Evolutionary conservation across 2,797 vertebrate genomes (phyloP).

Genomic region (Lepilemur ruficaudatus): DNA sequence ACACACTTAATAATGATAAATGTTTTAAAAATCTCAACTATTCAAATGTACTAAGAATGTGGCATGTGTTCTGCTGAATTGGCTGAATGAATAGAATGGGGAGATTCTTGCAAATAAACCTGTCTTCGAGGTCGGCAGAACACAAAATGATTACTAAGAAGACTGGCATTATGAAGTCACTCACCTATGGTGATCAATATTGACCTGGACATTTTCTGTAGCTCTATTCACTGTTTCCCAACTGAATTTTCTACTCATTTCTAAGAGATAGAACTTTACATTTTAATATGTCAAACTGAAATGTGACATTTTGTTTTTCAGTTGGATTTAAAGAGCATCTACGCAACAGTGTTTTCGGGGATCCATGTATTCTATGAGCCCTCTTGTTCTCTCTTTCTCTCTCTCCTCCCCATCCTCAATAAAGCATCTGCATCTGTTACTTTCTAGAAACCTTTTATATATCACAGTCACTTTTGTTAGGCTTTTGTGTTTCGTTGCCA

Average conservation of each 20-base stretch:
- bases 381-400: too few species aligned
- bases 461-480: not conserved
- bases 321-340: constrained; percentile 16
- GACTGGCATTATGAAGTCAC: not conserved
- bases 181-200: not conserved
- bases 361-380: not conserved
- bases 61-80: not conserved
- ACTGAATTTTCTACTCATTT: not conserved
- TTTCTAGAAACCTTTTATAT: not conserved
- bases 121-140: not conserved
- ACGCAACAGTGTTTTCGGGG: not conserved
- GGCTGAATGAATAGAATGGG: not conserved
- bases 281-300: not conserved
- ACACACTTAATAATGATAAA: not conserved
- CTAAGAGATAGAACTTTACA: not conserved
- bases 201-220: not conserved
- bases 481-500: constrained; percentile 52
- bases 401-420: not conserved
- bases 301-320: not conserved
- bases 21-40: not conserved
- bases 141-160: not conserved
- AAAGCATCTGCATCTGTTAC: constrained; percentile 18
- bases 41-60: not conserved
- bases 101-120: not conserved
- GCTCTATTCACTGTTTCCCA: not conserved